Evolutionary conservation across 2,888 invertebrate species (phyloP).

Genomic region (Ypsolopha scabrella): DNA sequence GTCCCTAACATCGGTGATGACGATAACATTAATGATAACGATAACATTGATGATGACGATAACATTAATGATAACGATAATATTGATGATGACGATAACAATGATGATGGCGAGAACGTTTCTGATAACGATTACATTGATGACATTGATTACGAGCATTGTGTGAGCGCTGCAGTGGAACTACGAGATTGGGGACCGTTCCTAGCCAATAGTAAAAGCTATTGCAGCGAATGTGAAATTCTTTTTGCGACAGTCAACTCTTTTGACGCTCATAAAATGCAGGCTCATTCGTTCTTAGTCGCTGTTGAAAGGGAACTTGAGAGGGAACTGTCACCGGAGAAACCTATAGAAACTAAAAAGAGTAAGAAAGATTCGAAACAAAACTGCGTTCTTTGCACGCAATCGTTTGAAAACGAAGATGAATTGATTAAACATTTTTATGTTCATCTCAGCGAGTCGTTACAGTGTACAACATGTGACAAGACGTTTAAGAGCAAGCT

Average conservation of each 20-base stretch:
- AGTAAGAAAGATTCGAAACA: constrained; percentile 4
- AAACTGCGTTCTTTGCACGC: background rate
- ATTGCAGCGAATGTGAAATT: constrained; percentile 25
- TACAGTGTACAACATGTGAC: background rate
- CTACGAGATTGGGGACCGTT: constrained; percentile 27
- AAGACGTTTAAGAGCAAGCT: background rate
- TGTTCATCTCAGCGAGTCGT: background rate
- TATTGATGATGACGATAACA: too few species aligned
- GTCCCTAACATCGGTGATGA: too few species aligned
- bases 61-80: too few species aligned
- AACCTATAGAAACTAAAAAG: constrained; percentile 3
- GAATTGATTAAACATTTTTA: constrained; percentile 3
- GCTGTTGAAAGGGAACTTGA: constrained; percentile 12
- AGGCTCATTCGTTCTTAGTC: constrained; percentile 29
- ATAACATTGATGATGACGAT: too few species aligned
- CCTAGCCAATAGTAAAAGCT: constrained; percentile 20
- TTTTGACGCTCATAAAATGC: constrained; percentile 33
- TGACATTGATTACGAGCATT: background rate
- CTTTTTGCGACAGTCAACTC: constrained; percentile 33
- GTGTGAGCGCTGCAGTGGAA: constrained; percentile 11
- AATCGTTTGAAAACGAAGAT: background rate
- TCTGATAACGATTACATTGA: too few species aligned
- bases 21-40: too few species aligned
- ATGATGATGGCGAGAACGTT: too few species aligned
- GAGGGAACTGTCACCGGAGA: constrained; percentile 15